Conservation (phyloP, 2,888 invertebrate species). For the Belgica antarctica region DNA sequence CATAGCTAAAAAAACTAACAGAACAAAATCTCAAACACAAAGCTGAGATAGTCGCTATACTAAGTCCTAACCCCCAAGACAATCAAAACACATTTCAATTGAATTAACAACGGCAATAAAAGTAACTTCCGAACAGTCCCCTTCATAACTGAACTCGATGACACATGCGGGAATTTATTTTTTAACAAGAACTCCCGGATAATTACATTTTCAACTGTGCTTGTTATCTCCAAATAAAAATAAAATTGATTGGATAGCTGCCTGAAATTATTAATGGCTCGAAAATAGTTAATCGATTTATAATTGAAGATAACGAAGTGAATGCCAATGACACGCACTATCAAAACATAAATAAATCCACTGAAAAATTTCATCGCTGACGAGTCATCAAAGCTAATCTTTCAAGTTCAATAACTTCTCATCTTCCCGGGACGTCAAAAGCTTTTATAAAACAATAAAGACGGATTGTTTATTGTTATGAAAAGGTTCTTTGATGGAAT, state of each 20-base stretch:
- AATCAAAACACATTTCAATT: too few relatives aligned
- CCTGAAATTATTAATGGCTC: slow-evolving; percentile 7
- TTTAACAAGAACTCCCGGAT: neutral
- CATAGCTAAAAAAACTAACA: too few relatives aligned
- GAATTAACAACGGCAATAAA: too few relatives aligned
- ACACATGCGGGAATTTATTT: slow-evolving; percentile 24
- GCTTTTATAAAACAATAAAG: neutral
- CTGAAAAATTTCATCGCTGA: neutral
- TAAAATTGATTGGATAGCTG: neutral
- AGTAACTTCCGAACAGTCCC: too few relatives aligned
- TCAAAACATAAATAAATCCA: neutral
- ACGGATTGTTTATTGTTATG: neutral
- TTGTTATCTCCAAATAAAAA: neutral
- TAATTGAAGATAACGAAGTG: slow-evolving; percentile 21
- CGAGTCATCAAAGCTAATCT: neutral
- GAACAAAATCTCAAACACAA: too few relatives aligned
- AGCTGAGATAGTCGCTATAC: too few relatives aligned
- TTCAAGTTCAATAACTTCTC: neutral
- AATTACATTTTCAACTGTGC: slow-evolving; percentile 19
- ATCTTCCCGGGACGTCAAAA: neutral
- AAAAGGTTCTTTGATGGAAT: neutral
- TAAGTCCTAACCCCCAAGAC: too few relatives aligned
- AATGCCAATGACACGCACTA: slow-evolving; percentile 22
- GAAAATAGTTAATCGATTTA: slow-evolving; percentile 21
- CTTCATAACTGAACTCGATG: neutral